These are phyloP conservation scores for Adelges cooleyi DNA, from an alignment of 1,140 invertebrate genomes.

Conservation along the genomic window DNA sequence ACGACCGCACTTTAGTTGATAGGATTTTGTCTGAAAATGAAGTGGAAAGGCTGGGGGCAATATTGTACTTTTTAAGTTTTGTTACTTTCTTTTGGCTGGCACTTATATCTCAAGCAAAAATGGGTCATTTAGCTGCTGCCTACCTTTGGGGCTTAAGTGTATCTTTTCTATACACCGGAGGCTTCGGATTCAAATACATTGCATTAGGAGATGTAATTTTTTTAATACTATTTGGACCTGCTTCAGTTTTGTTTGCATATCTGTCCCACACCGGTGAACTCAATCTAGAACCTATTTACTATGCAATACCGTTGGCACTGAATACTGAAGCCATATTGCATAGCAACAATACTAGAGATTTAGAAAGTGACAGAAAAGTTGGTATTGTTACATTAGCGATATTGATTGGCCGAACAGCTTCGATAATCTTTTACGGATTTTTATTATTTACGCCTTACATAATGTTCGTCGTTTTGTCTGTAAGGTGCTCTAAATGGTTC, in stretches of 20 bases:
- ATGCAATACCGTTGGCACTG: conserved; percentile 82
- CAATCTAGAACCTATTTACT: conserved; percentile 76
- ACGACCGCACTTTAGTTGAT: conserved; percentile 86
- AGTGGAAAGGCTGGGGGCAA: conserved; percentile 64
- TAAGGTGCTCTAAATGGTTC: conserved; percentile 78
- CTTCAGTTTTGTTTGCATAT: conserved; percentile 88
- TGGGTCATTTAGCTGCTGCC: conserved; percentile 85
- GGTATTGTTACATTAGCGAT: conserved; percentile 71
- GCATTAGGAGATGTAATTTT: conserved; percentile 55
- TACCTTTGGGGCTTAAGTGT: conserved; percentile 93
- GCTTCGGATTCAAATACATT: conserved; percentile 50
- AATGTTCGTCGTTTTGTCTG: conserved; percentile 67
- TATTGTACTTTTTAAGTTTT: conserved; percentile 77
- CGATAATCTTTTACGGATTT: conserved; percentile 81
- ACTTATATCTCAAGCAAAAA: conserved; percentile 70
- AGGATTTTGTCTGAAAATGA: conserved; percentile 74
- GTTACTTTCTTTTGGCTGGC: conserved; percentile 73
- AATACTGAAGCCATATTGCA: conserved; percentile 92
- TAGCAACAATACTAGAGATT: conserved; percentile 85
- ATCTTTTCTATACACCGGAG: conserved; percentile 72
- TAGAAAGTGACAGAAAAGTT: conserved; percentile 39
- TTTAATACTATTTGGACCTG: conserved; percentile 84
- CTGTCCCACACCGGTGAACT: conserved; percentile 79
- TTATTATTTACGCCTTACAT: conserved; percentile 86
- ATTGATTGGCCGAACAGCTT: conserved; percentile 78